A percentile compares a stretch with the other conserved stretches of the same genome.
phyloP scores from a whole-genome alignment of 2,888 invertebrate genomes.

The Liodrosophila aerea region DNA sequence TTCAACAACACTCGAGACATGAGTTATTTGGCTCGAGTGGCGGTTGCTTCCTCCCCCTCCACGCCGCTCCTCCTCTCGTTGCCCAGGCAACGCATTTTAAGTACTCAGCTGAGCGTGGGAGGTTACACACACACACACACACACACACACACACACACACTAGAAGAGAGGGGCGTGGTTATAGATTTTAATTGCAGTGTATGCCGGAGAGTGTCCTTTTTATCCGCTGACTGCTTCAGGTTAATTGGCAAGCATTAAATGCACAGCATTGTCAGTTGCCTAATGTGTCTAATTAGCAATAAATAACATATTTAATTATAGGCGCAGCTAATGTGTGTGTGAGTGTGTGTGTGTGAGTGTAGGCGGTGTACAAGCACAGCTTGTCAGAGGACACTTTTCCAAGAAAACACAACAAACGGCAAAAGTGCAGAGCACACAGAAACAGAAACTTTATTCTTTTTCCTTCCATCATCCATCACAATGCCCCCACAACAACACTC shows the following conservation, averaged over 20 bases:
- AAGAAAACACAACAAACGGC: conserved; percentile 3
- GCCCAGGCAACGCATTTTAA: conserved; percentile 22
- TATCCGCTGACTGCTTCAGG: conserved; percentile 22
- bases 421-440: too few species aligned
- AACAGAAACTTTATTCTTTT: too few species aligned
- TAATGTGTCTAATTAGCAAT: conserved; percentile 45
- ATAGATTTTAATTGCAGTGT: conserved; percentile 39
- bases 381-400: too few species aligned
- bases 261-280: conserved; percentile 5
- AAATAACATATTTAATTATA: conserved; percentile 47
- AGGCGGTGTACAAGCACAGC: conserved; percentile 3
- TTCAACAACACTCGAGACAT: conserved; percentile 77
- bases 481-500: too few species aligned
- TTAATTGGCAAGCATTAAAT: conserved; percentile 52
- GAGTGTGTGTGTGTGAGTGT: conserved; percentile 4
- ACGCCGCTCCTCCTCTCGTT: conserved; percentile 24
- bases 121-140: too few species aligned
- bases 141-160: too few species aligned
- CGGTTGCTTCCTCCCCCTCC: conserved; percentile 30
- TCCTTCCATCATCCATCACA: conserved; percentile 10
- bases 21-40: conserved; percentile 70
- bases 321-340: conserved; percentile 6
- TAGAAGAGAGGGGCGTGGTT: not conserved
- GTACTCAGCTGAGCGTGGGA: not conserved
- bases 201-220: conserved; percentile 33